Base-by-base conservation (phyloP, 35 echinoderm and acorn worm genomes). In the Heliocidaris tuberculata region DNA sequence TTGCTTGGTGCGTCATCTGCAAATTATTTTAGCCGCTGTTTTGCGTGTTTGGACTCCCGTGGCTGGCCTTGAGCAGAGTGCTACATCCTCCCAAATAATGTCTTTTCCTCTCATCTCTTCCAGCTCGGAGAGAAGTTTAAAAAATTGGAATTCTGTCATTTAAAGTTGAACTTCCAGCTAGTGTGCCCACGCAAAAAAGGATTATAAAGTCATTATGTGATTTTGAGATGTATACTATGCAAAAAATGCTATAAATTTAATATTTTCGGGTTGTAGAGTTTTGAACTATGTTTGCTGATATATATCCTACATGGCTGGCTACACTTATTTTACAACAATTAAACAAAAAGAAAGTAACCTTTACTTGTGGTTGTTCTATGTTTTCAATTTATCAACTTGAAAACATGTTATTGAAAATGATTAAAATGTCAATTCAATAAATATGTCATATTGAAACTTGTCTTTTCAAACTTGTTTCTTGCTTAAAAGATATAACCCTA, bases 1-100 rank as follows among this genome's bases (percentile, higher is more conserved):
- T 78, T 78, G 65, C 65, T 78, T 19, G 65, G 65, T 78, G 65
- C 65, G 65, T 78, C 65, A 78, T 78, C 65, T 78, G 65, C 65
- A 78, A 78, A 78, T 78, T 24, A 78, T 6, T 78, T 78, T 78
- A 78, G 65, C 65, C 65, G 65, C 65, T 78, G 65, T 78, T 78
- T 78, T 13, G 12, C 21, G 65, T 24, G 65, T n/a, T 78, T 78
- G 65, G 65, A 78, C 65, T 78, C 65, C 65, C 21, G 19, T 24
- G 65, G 27, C 65, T 27, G 65, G 65, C 65, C 65, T 78, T 78
- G 65, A 19, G 8, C 21, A 78, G 65, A n/a, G 65, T 27, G 65
- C 65, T 78, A 21, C 21, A n/a, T 78, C 65, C 65, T 78, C 65
- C 65, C 21, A 78, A 78, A 78, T 78, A 78, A 78, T 78, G 65